phyloP scores from a whole-genome alignment of 2,113 vertebrate genomes.

The Mus musculus region GRCm39 chr10:17850001-17850500 shows the following conservation, averaged over 20 bases:
- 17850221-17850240: background rate
- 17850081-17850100: background rate
- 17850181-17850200: background rate
- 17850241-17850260: background rate
- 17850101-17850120: too few species aligned
- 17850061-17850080: background rate
- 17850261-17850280: background rate
- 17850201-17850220: background rate
- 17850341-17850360: background rate
- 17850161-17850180: background rate
- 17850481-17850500: too few species aligned
- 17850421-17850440: background rate
- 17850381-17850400: background rate
- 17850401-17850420: background rate
- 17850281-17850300: background rate
- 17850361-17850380: too few species aligned
- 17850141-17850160: background rate
- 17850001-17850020: background rate
- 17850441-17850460: background rate
- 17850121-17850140: background rate
- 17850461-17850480: too few species aligned
- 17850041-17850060: background rate
- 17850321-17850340: background rate
- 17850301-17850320: background rate
- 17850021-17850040: background rate